Evolutionary conservation across 1,140 invertebrate species (phyloP).

Genomic region (Tetraneura akinire): DNA sequence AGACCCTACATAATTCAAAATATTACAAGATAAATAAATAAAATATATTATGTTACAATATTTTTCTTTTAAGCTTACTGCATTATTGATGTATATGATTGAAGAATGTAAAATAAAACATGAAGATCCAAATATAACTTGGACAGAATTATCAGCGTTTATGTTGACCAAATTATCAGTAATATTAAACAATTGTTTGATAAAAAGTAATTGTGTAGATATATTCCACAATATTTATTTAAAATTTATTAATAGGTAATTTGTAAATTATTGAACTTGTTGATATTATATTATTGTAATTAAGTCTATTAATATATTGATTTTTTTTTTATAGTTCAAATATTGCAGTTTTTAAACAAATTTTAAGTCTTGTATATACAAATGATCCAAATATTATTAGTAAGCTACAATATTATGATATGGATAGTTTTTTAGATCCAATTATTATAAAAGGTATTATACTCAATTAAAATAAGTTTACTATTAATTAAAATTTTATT

Average conservation of each 20-base stretch:
- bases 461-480: background rate
- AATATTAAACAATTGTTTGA: slow-evolving; percentile 30
- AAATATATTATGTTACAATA: background rate
- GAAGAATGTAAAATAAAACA: slow-evolving; percentile 43
- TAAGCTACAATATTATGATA: slow-evolving; percentile 40
- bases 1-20: no score
- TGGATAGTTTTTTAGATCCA: slow-evolving; percentile 42
- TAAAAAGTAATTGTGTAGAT: slow-evolving; percentile 38
- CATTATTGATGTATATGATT: slow-evolving; percentile 38
- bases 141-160: slow-evolving; percentile 27
- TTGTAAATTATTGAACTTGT: background rate
- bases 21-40: no score
- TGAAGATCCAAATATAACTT: slow-evolving; percentile 37
- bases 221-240: slow-evolving; percentile 46
- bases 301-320: background rate
- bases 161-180: slow-evolving; percentile 30
- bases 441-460: slow-evolving; percentile 42
- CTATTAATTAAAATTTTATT: background rate
- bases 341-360: slow-evolving; percentile 37
- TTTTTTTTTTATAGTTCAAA: slow-evolving; percentile 51
- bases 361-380: slow-evolving; percentile 41
- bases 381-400: slow-evolving; percentile 47
- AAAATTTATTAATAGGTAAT: slow-evolving; percentile 42
- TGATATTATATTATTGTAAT: no score
- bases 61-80: slow-evolving; percentile 30